Evolutionary conservation across 2,113 vertebrate species (phyloP), one percentile per base, ranked within the genome.

Genomic region (Barnardius zonarius): DNA sequence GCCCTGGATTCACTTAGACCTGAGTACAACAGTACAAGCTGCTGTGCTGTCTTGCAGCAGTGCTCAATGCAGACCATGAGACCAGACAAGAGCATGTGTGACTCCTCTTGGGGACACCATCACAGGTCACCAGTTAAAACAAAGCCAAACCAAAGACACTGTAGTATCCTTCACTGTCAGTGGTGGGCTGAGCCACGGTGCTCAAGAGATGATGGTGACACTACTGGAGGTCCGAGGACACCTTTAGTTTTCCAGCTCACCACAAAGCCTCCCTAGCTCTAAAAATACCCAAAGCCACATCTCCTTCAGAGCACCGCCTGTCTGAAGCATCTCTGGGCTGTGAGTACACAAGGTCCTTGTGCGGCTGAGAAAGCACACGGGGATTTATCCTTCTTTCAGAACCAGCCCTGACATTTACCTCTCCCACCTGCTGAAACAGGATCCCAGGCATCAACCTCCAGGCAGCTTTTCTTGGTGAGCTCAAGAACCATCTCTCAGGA

Each of bases 111-210:
- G 25, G 35, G 18, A 23, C 11, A 73, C 30, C 37, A 54, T 2
- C 46, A 18, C 2, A 1, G 18, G 17, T 19, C 55, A 81, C 24
- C 37, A 41, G 49, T 13, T n/a, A 17, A 41, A 86, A 11, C 10
- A 54, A 54, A 96, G 75, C n/a, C 57, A 13, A 39, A 82, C 11
- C 13, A 39, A 54, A 96, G 75, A 31, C 72, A 44, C 18, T 7
- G 17, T 39, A 62, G 5, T 41, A 25, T 11, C 64, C 11, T n/a
- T 39, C 76, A 39, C 0, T 10, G 3, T 5, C 69, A 74, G 33
- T 7, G 0, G 3, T 0, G 9, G 13, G 4, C 13, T 20, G 15
- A 83, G 25, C 31, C 83, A 55, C 0, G 4, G 11, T 15, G 17
- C 44, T 63, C 35, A 52, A 35, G 37, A 28, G 17, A 23, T n/a